Evolutionary conservation across 2,113 vertebrate genomes (phyloP).

Genomic region (Melanerpes formicivorus): DNA sequence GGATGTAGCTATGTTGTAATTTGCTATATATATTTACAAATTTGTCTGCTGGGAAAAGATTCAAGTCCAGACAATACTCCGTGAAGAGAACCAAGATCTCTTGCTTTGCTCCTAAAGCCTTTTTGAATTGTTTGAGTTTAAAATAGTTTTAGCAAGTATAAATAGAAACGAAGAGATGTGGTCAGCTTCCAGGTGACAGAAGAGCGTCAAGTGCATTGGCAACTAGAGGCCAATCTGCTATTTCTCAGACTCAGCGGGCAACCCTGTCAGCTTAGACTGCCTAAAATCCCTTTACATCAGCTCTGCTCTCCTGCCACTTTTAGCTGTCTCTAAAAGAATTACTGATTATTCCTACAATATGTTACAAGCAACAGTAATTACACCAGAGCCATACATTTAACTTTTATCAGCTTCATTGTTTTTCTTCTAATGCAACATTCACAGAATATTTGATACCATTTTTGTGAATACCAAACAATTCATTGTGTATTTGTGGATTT

Average conservation of each 20-base stretch:
- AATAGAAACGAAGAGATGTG: not conserved
- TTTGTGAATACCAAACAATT: not conserved
- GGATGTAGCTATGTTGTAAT: not conserved
- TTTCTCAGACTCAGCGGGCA: constrained; percentile 22
- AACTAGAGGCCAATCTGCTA: not conserved
- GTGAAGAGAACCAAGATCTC: not conserved
- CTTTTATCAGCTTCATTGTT: not conserved
- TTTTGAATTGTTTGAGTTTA: not conserved
- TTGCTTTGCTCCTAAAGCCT: not conserved
- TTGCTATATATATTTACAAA: not conserved
- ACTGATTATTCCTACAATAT: accelerated
- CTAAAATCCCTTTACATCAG: not conserved
- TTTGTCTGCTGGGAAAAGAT: not conserved
- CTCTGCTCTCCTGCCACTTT: not conserved
- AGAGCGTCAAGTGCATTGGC: not conserved
- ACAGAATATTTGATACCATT: not conserved
- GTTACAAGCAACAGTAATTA: not conserved
- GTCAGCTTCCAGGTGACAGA: constrained; percentile 5
- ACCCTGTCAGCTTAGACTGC: not conserved
- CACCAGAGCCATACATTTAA: not conserved
- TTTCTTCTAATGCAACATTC: not conserved
- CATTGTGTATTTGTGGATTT: not conserved
- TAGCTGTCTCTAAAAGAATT: not conserved
- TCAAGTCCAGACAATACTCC: not conserved
- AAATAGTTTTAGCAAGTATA: not conserved